Evolutionary conservation across 2,113 vertebrate species (phyloP).

Genomic region (Chaetorhynchus papuensis): DNA sequence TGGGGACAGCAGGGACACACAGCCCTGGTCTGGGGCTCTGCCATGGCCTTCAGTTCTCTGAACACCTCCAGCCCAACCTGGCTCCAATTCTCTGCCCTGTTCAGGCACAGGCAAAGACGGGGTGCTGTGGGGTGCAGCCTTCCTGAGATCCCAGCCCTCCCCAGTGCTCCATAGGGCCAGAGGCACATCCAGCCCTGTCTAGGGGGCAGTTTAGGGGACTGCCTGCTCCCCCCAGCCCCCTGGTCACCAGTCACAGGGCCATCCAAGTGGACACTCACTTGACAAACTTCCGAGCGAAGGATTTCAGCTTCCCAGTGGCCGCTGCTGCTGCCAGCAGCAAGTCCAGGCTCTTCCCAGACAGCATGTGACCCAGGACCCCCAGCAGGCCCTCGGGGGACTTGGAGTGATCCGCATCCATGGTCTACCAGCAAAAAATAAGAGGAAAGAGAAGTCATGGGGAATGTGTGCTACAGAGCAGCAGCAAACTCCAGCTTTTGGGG

Average conservation of each 20-base stretch:
- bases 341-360: constrained; percentile 95
- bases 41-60: neutral
- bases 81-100: neutral
- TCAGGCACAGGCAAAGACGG: fast-evolving
- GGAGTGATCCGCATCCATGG: constrained; percentile 96
- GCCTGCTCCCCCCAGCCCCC: neutral
- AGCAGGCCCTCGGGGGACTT: constrained; percentile 94
- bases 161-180: neutral
- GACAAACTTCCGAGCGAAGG: constrained; percentile 95
- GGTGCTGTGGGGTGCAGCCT: neutral
- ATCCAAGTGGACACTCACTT: constrained; percentile 75
- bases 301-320: constrained; percentile 93
- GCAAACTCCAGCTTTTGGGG: fast-evolving
- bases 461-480: neutral
- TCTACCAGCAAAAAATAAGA: constrained; percentile 66
- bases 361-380: constrained; percentile 95
- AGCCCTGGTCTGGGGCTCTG: neutral
- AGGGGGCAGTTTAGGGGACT: neutral
- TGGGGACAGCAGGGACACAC: neutral
- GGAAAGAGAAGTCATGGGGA: neutral
- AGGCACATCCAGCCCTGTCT: neutral
- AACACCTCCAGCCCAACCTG: neutral
- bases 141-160: neutral
- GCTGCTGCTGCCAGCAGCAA: constrained; percentile 91
- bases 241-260: fast-evolving